phyloP scores from a whole-genome alignment of 2,888 invertebrate genomes.

The Silvanus unidentatus region DNA sequence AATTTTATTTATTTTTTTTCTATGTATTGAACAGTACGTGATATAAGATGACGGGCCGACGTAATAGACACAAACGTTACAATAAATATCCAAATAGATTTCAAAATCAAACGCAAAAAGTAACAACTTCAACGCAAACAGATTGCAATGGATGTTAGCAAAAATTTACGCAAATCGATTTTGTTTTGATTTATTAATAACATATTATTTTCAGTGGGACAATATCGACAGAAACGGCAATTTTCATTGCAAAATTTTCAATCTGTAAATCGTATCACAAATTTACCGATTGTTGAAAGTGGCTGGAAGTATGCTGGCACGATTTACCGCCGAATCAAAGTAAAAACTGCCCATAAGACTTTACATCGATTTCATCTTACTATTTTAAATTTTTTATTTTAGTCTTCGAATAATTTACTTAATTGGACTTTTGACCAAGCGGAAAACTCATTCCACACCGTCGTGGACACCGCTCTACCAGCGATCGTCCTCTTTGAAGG shows the following conservation, averaged over 20 bases:
- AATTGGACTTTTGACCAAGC: slow-evolving; percentile 72
- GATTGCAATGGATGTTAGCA: background rate
- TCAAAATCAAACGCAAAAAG: background rate
- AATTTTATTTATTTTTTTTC: too few species aligned
- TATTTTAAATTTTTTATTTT: background rate
- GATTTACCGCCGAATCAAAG: slow-evolving; percentile 72
- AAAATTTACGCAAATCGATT: too few species aligned
- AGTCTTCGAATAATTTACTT: slow-evolving; percentile 67
- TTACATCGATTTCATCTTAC: background rate
- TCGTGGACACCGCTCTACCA: slow-evolving; percentile 68
- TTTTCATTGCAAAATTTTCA: slow-evolving; percentile 51
- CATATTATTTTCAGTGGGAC: slow-evolving; percentile 22
- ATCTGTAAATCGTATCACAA: slow-evolving; percentile 68
- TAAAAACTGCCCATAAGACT: slow-evolving; percentile 38
- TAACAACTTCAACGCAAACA: slow-evolving; percentile 3
- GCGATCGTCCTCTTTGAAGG: slow-evolving; percentile 66
- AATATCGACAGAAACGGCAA: slow-evolving; percentile 18
- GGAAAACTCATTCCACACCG: slow-evolving; percentile 66
- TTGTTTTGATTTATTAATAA: background rate
- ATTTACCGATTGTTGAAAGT: slow-evolving; percentile 77
- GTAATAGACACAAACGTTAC: background rate
- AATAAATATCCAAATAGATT: background rate
- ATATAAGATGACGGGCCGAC: slow-evolving; percentile 1
- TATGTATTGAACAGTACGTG: too few species aligned
- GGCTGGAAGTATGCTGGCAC: slow-evolving; percentile 69